A percentile compares a stretch with the other conserved stretches of the same genome.
These are phyloP conservation scores for Antechinus flavipes DNA, from an alignment of 2,113 vertebrate species.

Conservation along the genomic window DNA sequence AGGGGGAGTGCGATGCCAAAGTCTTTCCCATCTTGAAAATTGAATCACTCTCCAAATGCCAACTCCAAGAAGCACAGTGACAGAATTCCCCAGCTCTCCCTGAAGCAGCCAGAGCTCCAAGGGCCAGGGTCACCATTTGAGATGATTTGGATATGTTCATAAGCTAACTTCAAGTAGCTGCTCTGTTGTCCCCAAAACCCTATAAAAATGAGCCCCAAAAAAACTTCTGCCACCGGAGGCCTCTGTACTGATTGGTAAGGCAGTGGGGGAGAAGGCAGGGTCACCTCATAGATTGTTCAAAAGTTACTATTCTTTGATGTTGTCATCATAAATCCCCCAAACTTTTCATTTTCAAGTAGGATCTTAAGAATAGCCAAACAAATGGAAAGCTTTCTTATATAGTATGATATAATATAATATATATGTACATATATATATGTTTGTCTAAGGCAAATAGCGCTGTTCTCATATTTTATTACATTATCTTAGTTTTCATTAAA, in stretches of 20 bases:
- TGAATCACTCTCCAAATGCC: too few relatives aligned
- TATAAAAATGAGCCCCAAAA: too few relatives aligned
- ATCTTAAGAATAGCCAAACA: slow-evolving; percentile 54
- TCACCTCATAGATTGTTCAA: neutral
- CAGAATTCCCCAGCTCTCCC: too few relatives aligned
- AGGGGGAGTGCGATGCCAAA: too few relatives aligned
- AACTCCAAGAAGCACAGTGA: too few relatives aligned
- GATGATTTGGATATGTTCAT: too few relatives aligned
- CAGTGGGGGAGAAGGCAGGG: neutral
- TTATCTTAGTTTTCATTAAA: slow-evolving; percentile 74
- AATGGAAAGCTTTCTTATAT: neutral
- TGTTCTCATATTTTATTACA: slow-evolving; percentile 55
- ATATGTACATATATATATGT: neutral
- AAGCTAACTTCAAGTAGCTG: too few relatives aligned
- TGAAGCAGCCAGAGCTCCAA: too few relatives aligned
- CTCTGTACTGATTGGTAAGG: neutral
- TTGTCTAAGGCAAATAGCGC: slow-evolving; percentile 64
- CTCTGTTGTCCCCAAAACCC: too few relatives aligned
- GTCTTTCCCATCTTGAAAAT: too few relatives aligned
- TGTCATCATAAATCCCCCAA: slow-evolving; percentile 55
- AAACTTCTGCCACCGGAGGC: too few relatives aligned
- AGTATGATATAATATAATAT: neutral
- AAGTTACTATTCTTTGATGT: slow-evolving; percentile 10
- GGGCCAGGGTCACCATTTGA: too few relatives aligned
- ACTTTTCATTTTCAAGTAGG: slow-evolving; percentile 48